Percentiles rank a stretch among this genome's conserved stretches.
Conservation (phyloP, 2,797 vertebrate species). For the Propithecus perrieri region DNA sequence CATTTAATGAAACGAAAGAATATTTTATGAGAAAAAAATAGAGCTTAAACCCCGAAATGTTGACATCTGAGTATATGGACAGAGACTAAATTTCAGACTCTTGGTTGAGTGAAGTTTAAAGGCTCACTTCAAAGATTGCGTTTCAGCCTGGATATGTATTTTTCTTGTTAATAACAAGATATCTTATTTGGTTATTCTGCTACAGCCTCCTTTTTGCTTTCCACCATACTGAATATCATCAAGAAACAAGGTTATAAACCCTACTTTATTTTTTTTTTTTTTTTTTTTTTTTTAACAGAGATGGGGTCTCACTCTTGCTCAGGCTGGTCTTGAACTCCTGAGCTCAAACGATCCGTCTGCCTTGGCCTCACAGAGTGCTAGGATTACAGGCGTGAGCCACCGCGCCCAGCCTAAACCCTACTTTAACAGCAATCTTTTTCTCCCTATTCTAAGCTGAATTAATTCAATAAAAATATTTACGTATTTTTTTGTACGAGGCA, state of each 20-base stretch:
- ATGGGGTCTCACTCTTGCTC: too few species aligned
- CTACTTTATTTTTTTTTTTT: too few species aligned
- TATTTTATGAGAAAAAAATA: not conserved
- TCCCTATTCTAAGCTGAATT: not conserved
- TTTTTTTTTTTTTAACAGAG: too few species aligned
- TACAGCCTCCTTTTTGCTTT: not conserved
- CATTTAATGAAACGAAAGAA: conserved; percentile 3
- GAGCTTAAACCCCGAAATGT: not conserved
- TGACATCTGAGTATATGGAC: not conserved
- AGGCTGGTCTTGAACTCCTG: too few species aligned
- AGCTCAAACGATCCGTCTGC: too few species aligned
- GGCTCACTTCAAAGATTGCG: not conserved
- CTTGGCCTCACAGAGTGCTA: too few species aligned
- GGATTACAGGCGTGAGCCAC: too few species aligned
- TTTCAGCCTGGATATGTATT: not conserved
- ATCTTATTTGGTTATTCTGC: not conserved
- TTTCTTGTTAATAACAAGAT: not conserved
- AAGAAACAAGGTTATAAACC: not conserved
- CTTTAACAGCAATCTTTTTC: not conserved
- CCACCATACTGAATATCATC: not conserved
- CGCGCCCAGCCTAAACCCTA: too few species aligned
- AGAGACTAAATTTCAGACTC: not conserved
- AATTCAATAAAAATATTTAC: conserved; percentile 14
- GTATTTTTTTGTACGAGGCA: not conserved
- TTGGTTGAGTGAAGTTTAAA: not conserved